Evolutionary conservation across 2,113 vertebrate genomes (phyloP).

Genomic region (Apodemus speciosus): DNA sequence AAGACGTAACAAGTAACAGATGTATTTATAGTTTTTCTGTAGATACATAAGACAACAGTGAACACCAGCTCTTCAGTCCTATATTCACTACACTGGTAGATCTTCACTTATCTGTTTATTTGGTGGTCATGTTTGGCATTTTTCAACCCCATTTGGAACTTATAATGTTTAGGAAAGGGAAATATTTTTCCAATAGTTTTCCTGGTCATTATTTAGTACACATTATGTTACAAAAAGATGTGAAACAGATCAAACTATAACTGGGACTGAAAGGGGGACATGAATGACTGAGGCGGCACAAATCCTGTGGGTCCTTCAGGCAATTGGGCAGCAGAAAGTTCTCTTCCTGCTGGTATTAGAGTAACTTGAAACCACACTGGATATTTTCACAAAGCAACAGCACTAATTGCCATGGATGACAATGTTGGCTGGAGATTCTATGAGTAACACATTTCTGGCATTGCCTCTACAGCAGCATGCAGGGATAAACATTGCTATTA

Average conservation of each 20-base stretch:
- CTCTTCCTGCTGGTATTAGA: neutral
- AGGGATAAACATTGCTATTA: neutral
- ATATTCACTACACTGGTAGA: neutral
- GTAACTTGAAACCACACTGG: neutral
- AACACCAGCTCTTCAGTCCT: neutral
- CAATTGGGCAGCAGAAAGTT: neutral
- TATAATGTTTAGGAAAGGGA: slow-evolving; percentile 6
- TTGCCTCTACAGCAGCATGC: neutral
- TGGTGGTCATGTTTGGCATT: neutral
- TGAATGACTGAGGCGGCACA: neutral
- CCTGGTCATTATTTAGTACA: slow-evolving; percentile 28
- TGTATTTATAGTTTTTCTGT: neutral
- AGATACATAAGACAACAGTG: neutral
- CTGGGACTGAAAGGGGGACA: neutral
- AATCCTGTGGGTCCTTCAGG: neutral
- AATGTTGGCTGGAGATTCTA: neutral
- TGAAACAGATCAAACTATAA: neutral
- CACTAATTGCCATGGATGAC: neutral
- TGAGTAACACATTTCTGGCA: neutral
- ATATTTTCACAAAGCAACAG: neutral
- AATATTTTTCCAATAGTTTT: slow-evolving; percentile 17
- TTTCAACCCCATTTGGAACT: neutral
- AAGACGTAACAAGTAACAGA: neutral
- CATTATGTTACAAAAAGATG: neutral
- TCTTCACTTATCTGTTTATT: neutral